Evolutionary conservation across 2,113 vertebrate genomes (phyloP), one percentile per base, ranked within the genome.

Genomic region (Scatophagus argus): DNA sequence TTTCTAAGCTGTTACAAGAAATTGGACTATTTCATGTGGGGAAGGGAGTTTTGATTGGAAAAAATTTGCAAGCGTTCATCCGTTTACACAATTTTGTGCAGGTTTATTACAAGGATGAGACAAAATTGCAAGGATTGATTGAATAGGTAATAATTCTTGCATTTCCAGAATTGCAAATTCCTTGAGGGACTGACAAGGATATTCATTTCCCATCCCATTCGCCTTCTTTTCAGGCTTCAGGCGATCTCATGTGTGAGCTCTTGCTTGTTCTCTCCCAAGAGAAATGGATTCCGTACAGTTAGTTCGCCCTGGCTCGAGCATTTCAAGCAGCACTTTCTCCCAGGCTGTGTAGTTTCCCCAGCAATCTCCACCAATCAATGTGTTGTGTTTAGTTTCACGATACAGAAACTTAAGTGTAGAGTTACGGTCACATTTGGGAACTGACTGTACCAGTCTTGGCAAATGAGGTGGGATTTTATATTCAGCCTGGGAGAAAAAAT

Each of bases 361-460:
- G 36, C 34, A 43, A 52, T 32, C 62, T 78, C 32, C 16, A 6
- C 47, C 46, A 56, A 73, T 81, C 87, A 79, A 81, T 83, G 77
- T 64, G 60, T 81, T 77, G 38, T 62, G 65, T 86, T 82, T 60
- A 67, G 41, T 77, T 61, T 56, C 39, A 60, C 65, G 70, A 83
- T 60, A 81, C 12, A 58, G 38, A 71, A 25, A 43, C 39, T 71
- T 68, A 63, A 59, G 8, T 75, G 52, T 65, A 27, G 55, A 56
- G 32, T 55, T 83, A 61, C 72, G 39, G 39, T 27, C 34, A 54
- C 65, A 58, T 27, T 56, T 71, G 67, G 23, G 43, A 12, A 54
- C 79, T 49, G 36, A 23, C 55, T 59, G 16, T 23, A 43, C 46
- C 34, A 63, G 47, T 16, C 52, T 61, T 54, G 34, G 47, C 31